Evolutionary conservation across 1,140 invertebrate species (phyloP), one percentile per base, ranked within the genome.

Genomic region (Cydia pomonella): DNA sequence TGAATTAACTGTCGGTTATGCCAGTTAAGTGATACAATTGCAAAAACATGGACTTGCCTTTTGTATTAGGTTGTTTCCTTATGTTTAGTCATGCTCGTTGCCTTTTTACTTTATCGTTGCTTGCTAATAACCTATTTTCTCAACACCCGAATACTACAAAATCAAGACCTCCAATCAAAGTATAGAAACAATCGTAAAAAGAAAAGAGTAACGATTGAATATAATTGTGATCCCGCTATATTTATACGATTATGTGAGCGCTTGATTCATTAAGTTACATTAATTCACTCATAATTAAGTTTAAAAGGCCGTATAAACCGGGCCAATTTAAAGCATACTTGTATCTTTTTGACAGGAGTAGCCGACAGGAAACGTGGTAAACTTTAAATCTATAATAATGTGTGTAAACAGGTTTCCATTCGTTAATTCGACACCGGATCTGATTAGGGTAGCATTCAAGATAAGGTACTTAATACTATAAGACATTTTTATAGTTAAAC

Each of bases 301-400:
- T 59, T 23, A 59, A 59, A 59, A 59, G 53, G 53, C 53, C 53
- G 16, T 59, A 59, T 59, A 59, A 18, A 12, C 53, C 18, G 21
- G 9, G 18, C 7, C 53, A 59, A n/a, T 53, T 59, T 21, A 3
- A 59, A 23, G 21, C 53, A 59, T 9, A 59, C 18, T 10, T 59
- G 53, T 59, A 59, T 10, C 53, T 59, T 59, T 78, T 75, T 75
- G 33, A 64, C 16, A 16, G 33, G 33, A 25, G 23, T 72, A 66
- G 75, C 33, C 64, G n/a, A 41, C 64, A 69, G 64, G 64, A 69
- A 69, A 69, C 29, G 27, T 29, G 64, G 29, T 69, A 59, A n/a
- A 59, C 18, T 59, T 33, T 64, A 33, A 69, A 69, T 69, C 33
- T 69, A 33, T 69, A 69, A 29, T 69, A 69, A 69, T 41, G 64